Evolutionary conservation across 2,888 invertebrate species (phyloP).

Genomic region (Athalia circularis): DNA sequence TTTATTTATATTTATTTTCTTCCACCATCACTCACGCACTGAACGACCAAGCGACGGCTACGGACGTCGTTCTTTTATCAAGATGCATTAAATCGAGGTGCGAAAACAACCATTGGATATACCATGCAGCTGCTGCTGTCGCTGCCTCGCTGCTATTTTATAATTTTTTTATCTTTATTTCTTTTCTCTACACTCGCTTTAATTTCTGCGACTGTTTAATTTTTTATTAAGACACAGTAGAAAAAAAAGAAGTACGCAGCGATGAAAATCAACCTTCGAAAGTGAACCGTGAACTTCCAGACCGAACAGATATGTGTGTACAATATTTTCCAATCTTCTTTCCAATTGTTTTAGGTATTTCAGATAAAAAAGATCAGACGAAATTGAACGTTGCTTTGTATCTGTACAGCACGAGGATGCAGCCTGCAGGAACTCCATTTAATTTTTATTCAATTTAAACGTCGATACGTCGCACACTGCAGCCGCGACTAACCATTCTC

Average conservation of each 20-base stretch:
- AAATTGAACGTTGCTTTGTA: background rate
- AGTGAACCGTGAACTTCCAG: no score
- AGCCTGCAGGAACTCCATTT: background rate
- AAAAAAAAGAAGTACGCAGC: no score
- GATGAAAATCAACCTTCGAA: no score
- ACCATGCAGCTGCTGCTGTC: no score
- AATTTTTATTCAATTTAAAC: conserved; percentile 17
- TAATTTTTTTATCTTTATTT: background rate
- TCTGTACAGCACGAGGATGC: background rate
- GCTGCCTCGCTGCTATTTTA: background rate
- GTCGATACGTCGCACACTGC: conserved; percentile 6
- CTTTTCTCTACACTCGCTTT: background rate
- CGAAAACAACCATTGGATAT: conserved; percentile 2
- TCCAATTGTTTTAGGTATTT: no score
- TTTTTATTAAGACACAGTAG: no score
- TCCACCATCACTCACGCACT: no score
- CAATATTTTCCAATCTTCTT: no score
- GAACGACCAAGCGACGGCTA: background rate
- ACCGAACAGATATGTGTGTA: no score
- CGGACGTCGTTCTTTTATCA: conserved; percentile 16
- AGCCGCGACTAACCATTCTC: conserved; percentile 2
- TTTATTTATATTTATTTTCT: background rate
- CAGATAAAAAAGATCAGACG: no score
- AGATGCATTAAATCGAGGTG: conserved; percentile 18
- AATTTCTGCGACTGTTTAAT: no score